Evolutionary conservation across 1,140 invertebrate genomes (phyloP), one percentile per base, ranked within the genome.

Genomic region (Bombus superbus): DNA sequence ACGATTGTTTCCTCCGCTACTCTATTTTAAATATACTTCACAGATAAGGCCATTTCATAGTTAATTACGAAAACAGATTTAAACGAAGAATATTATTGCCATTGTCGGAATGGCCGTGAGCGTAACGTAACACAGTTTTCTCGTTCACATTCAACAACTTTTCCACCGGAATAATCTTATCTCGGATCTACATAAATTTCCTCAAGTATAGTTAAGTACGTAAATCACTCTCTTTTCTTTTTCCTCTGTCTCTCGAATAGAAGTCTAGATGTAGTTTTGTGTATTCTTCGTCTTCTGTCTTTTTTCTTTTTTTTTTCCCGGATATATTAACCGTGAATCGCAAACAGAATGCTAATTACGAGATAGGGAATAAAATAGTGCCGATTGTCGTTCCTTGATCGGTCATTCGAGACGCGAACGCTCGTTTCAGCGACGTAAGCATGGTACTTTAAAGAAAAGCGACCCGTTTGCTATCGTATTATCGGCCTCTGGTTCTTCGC

Each of bases 171-270:
- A 83, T 83, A 78, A 79, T 62, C 53, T 71, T 57, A 59, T 79
- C 74, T n/a, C 2, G 11, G 53, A 78, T 78, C 75, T 78, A 69
- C 82, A 71, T 84, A 78, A 85, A 81, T 80, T 53, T 74, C 15
- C 59, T 32, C 22, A 1, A 10, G 25, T 38, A 8, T 69, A 64
- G 42, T 40, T 35, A 68, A 74, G n/a, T 15, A 47, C 57, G 69
- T 59, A 53, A 81, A 81, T 85, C 57, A 42, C 59, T 22, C 47
- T 38, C n/a, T 42, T n/a, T n/a, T 3, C 28, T 18, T 15, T 71
- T 1, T 13, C n/a, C 9, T 38, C 35, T 68, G 15, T 38, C 18
- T 28, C 59, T 78, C 38, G 76, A 35, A 78, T 10, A 10, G 8
- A 40, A 40, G 35, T 18, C 1, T 35, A 38, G 59, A 62, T 62